Base-by-base conservation (phyloP, 2,797 vertebrate species). In the Mallotus villosus region DNA sequence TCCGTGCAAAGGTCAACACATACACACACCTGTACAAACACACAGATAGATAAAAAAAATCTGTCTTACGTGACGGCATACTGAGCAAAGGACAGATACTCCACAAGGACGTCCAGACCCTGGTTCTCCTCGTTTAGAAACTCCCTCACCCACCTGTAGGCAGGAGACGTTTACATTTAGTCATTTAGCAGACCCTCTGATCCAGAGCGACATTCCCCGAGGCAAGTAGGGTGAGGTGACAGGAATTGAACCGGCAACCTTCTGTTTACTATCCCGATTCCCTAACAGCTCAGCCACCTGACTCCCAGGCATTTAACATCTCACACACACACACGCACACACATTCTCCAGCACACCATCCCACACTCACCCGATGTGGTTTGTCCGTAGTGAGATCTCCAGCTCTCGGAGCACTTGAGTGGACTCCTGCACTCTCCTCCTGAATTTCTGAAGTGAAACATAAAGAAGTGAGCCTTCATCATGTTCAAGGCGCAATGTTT, bases 71-170 rank as follows among this genome's bases (percentile, higher is more conserved):
- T 98, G 86, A 98, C 96, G 0, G 96, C 96, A 0, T 96, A 99
- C 82, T 99, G 97, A 9, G 97, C 97, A 27, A 99, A 99, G 0
- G 97, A 99, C 58, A 99, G 90, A 80, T 99, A 99, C 68, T 99
- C 97, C 71, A 99, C 97, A 71, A 99, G 90, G 1, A 99, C 94
- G 62, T 98, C 96, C 64, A 99, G 91, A 51, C 97, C 97, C 85
- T 95, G 95, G 80, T 99, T 97, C 78, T 97, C 96, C 78, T 98
- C 97, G 3, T 98, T 98, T 76, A 99, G 91, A 89, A 99, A 99
- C 86, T 99, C 97, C 84, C 97, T 91, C 73, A 98, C 97, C 97
- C 97, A 99, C 55, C 96, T 98, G 86, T 14, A 67, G 17, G 77
- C 6, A 78, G 25, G 58, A 5, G 21, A 37, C 49, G n/a, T n/a